A percentile compares a stretch with the other conserved stretches of the same genome.
Conservation (phyloP, 2,113 vertebrate species). For the Cephalopholis sonnerati region DNA sequence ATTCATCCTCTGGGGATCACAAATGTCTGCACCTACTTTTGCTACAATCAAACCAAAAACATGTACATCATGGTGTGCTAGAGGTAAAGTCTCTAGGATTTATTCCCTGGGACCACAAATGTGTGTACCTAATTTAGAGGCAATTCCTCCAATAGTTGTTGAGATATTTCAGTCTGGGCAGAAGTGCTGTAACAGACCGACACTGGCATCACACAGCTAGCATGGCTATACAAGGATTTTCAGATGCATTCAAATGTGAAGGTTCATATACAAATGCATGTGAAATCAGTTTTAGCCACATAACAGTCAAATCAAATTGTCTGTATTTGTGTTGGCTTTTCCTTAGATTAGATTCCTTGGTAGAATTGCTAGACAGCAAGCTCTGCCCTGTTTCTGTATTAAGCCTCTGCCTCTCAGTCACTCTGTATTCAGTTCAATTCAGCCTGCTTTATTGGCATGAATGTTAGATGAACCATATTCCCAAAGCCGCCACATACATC, state of each 20-base stretch:
- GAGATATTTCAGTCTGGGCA: background rate
- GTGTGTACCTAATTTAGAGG: background rate
- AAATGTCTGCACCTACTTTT: background rate
- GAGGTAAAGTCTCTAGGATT: background rate
- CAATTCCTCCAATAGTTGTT: background rate
- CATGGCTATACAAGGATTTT: background rate
- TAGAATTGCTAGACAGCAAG: conserved; percentile 17
- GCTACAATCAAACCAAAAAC: background rate
- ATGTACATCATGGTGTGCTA: background rate
- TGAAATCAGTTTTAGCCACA: conserved; percentile 19
- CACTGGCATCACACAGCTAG: background rate
- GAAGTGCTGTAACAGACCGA: background rate
- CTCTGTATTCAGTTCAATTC: conserved; percentile 55
- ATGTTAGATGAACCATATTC: conserved; percentile 64
- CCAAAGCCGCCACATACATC: conserved; percentile 38
- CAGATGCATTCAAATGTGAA: background rate
- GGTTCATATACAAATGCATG: background rate
- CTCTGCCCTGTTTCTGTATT: conserved; percentile 25
- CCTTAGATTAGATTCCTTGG: conserved; percentile 4
- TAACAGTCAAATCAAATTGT: conserved; percentile 16
- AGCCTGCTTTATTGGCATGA: conserved; percentile 59
- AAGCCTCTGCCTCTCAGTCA: conserved; percentile 27
- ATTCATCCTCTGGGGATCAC: too few species aligned
- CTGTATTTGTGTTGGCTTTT: conserved; percentile 5
- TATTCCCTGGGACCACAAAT: background rate